Base-by-base conservation (phyloP, 1,140 invertebrate species). In the Acromyrmex charruanus region DNA sequence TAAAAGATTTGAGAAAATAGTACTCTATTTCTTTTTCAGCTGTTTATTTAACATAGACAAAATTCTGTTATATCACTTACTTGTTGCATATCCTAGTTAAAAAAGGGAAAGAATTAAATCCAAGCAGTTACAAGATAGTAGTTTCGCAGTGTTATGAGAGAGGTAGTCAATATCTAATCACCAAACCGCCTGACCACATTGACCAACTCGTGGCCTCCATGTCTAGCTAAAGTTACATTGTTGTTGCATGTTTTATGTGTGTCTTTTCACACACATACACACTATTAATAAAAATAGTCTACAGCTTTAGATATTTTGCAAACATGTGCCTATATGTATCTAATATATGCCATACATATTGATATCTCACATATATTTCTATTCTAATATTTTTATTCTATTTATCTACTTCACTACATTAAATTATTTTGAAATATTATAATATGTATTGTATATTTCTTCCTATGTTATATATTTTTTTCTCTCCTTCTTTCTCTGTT, bases 91-190 rank as follows among this genome's bases (percentile, higher is more conserved):
- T n/a, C 18, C 44, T 74, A 59, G 31, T 61, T 75, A 21, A 63
- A 69, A 66, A 58, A 31, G 1, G 77, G 18, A 58, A 75, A 25
- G 14, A 85, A 86, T 82, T 85, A 18, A 44, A 66, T 68, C n/a
- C 58, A 28, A 61, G 16, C 9, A 61, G 59, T 86, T 61, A 44
- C 14, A 88, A 85, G 85, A 82, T 88, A 79, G 77, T 82, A 68
- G 79, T 92, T 79, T 21, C 65, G 82, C 79, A 87, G 75, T 89
- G 55, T 93, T 88, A 91, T 87, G 74, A 91, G 80, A 91, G 44
- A 90, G 31, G 72, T 65, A 82, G 79, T 88, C 79, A 80, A 69
- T 93, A 93, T 93, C 92, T 93, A 93, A 93, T 94, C 93, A 93
- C 88, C 69, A 88, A 89, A 92, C 90, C 91, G 84, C 91, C 90